Base-by-base conservation (phyloP, 1,140 invertebrate genomes). In the Drosophila sechellia region DNA sequence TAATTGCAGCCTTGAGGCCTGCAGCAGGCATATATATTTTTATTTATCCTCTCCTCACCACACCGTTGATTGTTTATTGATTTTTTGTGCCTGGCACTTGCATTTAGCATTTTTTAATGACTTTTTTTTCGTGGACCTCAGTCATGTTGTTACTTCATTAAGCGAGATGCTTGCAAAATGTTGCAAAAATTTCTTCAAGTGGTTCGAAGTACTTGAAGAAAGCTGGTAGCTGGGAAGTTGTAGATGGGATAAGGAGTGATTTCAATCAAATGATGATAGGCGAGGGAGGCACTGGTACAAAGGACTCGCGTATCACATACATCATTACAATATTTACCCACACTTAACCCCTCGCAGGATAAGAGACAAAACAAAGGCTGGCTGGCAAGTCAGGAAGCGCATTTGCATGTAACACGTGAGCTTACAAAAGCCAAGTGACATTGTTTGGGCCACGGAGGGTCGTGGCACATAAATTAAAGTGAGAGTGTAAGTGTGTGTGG, bases 331-430 rank as follows among this genome's bases (percentile, higher is more conserved):
- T 89, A 84, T 86, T 87, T 86, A 81, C 79, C 59, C 79, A 76
- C 71, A 74, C 81, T 85, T 81, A 85, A 65, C 61, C 80, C 64
- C 49, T 64, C 27, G 42, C 63, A 15, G 31, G 17, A 37, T 22
- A 39, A 54, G 42, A 54, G 49, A 61, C 45, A 56, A 64, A 64
- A 75, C 61, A 83, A 78, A 74, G 54, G 52, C 40, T 20, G 70
- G 46, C 43, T 17, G 27, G 48, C 35, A 75, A 74, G 48, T 60
- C 75, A 79, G 83, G 83, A 86, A 87, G 71, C 83, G 69, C 83
- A 86, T 86, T 86, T 86, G 83, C 79, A 87, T 86, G 83, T 86
- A 86, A 86, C 83, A 86, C 83, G 83, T 86, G 83, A 86, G 83
- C 84, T 75, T 77, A 86, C 83, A 86, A 86, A 86, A 77, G 83